Evolutionary conservation across 2,797 vertebrate species (phyloP), one percentile per base, ranked within the genome.

Genomic region (Rhinatrema bivittatum): DNA sequence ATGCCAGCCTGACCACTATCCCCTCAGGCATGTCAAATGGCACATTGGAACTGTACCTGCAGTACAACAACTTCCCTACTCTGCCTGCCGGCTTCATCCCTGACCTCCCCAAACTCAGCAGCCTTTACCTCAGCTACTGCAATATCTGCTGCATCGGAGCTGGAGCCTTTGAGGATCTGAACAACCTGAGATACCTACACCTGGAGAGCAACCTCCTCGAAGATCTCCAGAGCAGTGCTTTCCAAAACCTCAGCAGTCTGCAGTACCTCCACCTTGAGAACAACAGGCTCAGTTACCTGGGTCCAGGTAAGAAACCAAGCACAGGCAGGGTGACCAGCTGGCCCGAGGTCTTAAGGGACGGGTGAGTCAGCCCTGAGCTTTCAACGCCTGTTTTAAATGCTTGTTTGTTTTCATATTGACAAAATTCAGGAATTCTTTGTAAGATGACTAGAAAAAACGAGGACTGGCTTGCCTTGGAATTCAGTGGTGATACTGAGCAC

Each of bases 231-330:
- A 10, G 16, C 7, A 45, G 31, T 2, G 34, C 20, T 7, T 63
- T 63, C 28, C 16, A 25, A 9, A 37, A 53, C 9, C 22, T 56
- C 25, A 53, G 31, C 18, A 32, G 12, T 7, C 16, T 63, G 9
- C 20, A 33, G 7, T 59, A 40, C 17, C 29, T 63, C 2, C 24
- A 59, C 9, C 36, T 63, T 29, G 16, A 52, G 10, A 30, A 50
- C 29, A 63, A 63, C 26, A 26, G 11, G 21, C 52, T 63, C 9
- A 4, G 11, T 16, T 21, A 33, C 13, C 17, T 63, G 5, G 15
- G 5, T 4, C 41, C 55, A 59, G 60, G 55, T 58, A 62, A 9
- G 9, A n/a, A n/a, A n/a, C n/a, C n/a, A n/a, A n/a, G n/a, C 9
- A 27, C 13, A 20, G 14, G 20, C 7, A 10, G 20, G 9, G 15